Base-by-base conservation (phyloP, 2,888 invertebrate genomes). In the Acleris laterana region DNA sequence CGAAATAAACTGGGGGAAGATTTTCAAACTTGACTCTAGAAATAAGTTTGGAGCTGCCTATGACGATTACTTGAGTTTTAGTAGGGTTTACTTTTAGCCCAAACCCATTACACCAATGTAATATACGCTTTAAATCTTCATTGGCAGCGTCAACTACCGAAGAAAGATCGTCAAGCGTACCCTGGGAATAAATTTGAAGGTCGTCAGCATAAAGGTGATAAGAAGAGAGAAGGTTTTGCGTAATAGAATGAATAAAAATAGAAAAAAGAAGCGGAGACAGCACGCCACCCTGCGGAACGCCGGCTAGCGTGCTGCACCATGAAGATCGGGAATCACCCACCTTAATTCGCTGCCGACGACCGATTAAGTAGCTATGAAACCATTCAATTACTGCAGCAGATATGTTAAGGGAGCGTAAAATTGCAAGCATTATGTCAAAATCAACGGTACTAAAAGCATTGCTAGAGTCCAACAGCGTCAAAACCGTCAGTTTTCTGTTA, bases 191-290 rank as follows among this genome's bases (percentile, higher is more conserved):
- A 3, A 61, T 51, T 44, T 61, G 61, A 7, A 61, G 42, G 42
- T 61, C 61, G n/a, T 61, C 61, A 17, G 59, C 59, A 32, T 59
- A 59, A 50, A 59, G 59, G 59, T 59, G 59, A 19, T 59, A 59
- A 16, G 52, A 61, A 25, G 44, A 61, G 44, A n/a, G 25, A 4
- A 61, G 44, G 17, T 52, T 38, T 38, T 42, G 16, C 4, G 61
- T 51, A 17, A 61, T 61, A 25, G 25, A 61, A 44, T 61, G 52
- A 44, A 61, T 52, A 28, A 61, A 61, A 22, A 61, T 61, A 52
- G 44, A 50, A 46, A 61, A 61, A 3, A 61, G 52, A 22, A 61
- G 61, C n/a, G 52, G 61, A 44, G 61, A 61, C 11, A 61, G 44
- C 44, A 61, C 52, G 52, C 61, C 61, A 52, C 61, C 61, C 17